phyloP scores from a whole-genome alignment of 30 jellyfish, hydroid and myxozoan genomes.

The Aurelia aurita complex sp. Pacific region DNA sequence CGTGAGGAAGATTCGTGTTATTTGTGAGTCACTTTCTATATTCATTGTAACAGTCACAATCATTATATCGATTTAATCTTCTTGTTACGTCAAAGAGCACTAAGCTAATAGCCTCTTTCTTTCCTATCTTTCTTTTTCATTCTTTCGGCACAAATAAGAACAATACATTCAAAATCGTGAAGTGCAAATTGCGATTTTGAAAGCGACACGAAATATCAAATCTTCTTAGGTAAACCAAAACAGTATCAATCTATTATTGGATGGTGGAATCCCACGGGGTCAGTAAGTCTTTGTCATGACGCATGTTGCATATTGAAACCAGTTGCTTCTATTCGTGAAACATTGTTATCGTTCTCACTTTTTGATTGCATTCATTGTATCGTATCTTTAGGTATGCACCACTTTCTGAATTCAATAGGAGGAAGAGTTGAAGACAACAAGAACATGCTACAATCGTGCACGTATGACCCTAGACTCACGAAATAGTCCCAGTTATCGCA shows the following conservation, averaged over 20 bases:
- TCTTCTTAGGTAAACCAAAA: slow-evolving; percentile 8
- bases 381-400: slow-evolving; percentile 1
- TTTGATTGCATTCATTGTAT: neutral
- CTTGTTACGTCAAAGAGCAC: too few relatives aligned
- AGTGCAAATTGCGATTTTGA: neutral
- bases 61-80: neutral
- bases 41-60: slow-evolving; percentile 30
- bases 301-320: neutral
- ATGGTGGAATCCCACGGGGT: slow-evolving; percentile 17
- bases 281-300: slow-evolving; percentile 23
- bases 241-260: slow-evolving; percentile 17
- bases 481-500: too few relatives aligned
- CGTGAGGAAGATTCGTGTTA: slow-evolving; percentile 41
- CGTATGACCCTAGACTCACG: too few relatives aligned
- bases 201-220: slow-evolving; percentile 1
- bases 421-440: too few relatives aligned
- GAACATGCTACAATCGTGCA: too few relatives aligned
- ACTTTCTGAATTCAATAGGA: too few relatives aligned
- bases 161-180: neutral
- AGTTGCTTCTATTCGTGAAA: neutral
- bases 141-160: neutral
- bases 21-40: slow-evolving; percentile 27
- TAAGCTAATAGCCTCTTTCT: too few relatives aligned
- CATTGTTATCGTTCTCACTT: too few relatives aligned
- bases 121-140: neutral